Evolutionary conservation across 2,888 invertebrate genomes (phyloP).

Genomic region (Hirtodrosophila confusa): DNA sequence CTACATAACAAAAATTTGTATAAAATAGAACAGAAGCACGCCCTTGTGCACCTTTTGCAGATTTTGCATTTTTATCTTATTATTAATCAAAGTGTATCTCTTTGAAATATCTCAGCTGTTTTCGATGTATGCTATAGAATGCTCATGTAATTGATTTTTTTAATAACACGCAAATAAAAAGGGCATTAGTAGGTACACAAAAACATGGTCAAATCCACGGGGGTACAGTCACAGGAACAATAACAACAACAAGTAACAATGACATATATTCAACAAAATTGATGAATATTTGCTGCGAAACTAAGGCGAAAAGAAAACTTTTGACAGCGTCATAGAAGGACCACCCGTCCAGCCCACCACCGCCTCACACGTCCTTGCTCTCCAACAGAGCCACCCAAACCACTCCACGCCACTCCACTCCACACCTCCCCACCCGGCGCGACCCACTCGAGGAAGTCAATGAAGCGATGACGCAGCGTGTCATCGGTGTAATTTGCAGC

Average conservation of each 20-base stretch:
- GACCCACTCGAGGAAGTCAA: constrained; percentile 55
- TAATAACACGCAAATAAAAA: constrained; percentile 35
- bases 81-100: constrained; percentile 20
- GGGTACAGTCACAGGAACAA: constrained; percentile 13
- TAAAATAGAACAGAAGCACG: not conserved
- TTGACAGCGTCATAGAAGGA: constrained; percentile 27
- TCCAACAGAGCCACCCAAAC: not conserved
- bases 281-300: constrained; percentile 32
- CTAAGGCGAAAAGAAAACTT: constrained; percentile 25
- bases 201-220: constrained; percentile 12
- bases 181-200: constrained; percentile 12
- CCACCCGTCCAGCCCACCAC: not conserved
- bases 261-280: constrained; percentile 29
- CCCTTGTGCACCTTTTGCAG: not conserved
- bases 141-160: constrained; percentile 38
- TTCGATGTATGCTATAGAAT: constrained; percentile 8
- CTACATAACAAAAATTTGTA: no score
- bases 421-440: constrained; percentile 10
- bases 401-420: not conserved
- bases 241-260: constrained; percentile 28
- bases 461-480: constrained; percentile 76
- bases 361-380: not conserved
- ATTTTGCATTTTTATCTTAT: not conserved
- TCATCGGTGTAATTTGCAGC: constrained; percentile 75
- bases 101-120: constrained; percentile 22